Evolutionary conservation across 2,797 vertebrate genomes (phyloP), one percentile per base, ranked within the genome.

Genomic region (Dicrostonyx torquatus): DNA sequence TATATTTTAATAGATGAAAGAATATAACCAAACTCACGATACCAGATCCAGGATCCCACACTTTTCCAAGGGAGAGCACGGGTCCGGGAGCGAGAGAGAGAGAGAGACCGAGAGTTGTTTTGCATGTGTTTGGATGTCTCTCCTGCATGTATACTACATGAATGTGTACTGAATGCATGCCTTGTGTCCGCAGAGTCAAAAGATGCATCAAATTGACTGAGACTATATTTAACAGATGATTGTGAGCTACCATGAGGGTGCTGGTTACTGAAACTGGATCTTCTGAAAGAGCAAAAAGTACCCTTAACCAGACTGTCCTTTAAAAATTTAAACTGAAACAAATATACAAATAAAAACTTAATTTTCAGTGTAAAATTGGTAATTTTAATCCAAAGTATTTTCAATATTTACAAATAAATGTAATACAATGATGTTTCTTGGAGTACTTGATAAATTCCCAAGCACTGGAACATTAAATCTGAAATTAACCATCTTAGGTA

Each of bases 361-460:
- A 90, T 80, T 97, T 95, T 31, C 1, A 34, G 2, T 72, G 62
- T 73, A 62, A 87, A 94, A 89, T 60, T 24, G n/a, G 2, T 55
- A 72, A 89, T 70, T 80, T 95, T 91, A 24, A 72, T 79, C 70
- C 22, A 79, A 95, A 85, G 79, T 34, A 37, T 37, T 91, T 94
- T 40, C 0, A 87, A 66, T 77, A 90, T 94, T 95, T 94, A 53
- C 70, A 91, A 64, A 91, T 37, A 86, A 37, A 37, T 86, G 58
- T 26, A 83, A 89, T 2, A 62, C 40, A 78, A n/a, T 53, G n/a
- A 93, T 18, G 11, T 12, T 80, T 93, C 76, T 75, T 75, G 4
- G 73, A 78, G 14, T 64, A 78, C 45, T 66, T 82, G 31, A 4
- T 31, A 58, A 95, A 80, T 93, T 55, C 50, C 72, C 70, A 80